Base-by-base conservation (phyloP, 2,113 vertebrate species). In the Uropsilus gracilis region DNA sequence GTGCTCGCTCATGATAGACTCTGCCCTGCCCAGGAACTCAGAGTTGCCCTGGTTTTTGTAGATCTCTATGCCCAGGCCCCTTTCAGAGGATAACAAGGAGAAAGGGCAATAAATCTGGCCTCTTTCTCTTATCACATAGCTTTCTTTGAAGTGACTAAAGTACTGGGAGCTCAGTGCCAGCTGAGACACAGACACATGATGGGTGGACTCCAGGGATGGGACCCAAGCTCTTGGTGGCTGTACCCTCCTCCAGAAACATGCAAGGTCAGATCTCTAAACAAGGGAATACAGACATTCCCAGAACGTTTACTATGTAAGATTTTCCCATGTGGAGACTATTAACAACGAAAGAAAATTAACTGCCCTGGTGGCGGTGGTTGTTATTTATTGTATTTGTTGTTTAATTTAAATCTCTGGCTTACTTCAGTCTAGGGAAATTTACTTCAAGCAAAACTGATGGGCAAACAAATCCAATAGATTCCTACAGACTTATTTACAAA, bases 351-450 rank as follows among this genome's bases (percentile, higher is more conserved):
- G 34, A 57, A 82, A 91, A 78, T 37, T 12, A 73, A 66, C 24
- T 76, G 50, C n/a, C 24, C 26, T 12, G 55, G n/a, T 14, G 78
- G 72, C 26, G 57, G 12, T 63, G 30, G 7, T 30, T 59, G 26
- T 24, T 50, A 32, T 53, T 37, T 53, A 24, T 39, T n/a, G 34
- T 77, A 37, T 30, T 53, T 28, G 22, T 22, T 28, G 68, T 88
- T 75, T 24, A 76, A 75, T 72, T 83, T 73, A 86, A 91, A 69
- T 44, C 20, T 89, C 90, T 86, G 57, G 57, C 42, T 90, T 42
- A 89, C 39, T 61, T 95, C 32, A 55, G 50, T 24, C 30, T 61
- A 83, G 81, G 30, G 46, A 89, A 94, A 87, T 82, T 66, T 80
- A 48, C 50, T 73, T 71, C 14, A 78, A n/a, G 48, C 50, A 89